These are phyloP conservation scores for Anguilla marmorata DNA, from an alignment of 2,797 vertebrate genomes.

Conservation along the genomic window DNA sequence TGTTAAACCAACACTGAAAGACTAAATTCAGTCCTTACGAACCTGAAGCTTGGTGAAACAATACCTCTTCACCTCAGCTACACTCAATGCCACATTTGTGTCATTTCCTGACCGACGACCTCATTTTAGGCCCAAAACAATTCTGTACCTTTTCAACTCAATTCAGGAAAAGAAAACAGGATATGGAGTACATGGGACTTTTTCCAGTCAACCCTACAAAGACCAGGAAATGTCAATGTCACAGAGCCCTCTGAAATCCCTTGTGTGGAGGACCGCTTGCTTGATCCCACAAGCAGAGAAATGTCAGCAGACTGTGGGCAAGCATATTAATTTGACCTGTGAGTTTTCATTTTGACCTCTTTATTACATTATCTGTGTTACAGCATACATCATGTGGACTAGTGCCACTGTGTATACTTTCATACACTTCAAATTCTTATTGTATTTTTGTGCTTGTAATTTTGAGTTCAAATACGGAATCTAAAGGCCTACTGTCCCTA, in stretches of 20 bases:
- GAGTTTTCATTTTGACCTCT: neutral
- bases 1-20: neutral
- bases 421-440: neutral
- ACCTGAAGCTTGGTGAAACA: neutral
- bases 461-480: neutral
- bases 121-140: neutral
- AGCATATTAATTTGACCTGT: neutral
- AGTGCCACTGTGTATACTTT: neutral
- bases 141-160: neutral
- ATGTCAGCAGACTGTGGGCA: neutral
- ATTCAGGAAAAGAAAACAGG: conserved; percentile 6
- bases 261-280: neutral
- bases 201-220: conserved; percentile 5
- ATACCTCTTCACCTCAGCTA: conserved; percentile 12
- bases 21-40: neutral
- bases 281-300: neutral
- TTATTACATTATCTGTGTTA: neutral
- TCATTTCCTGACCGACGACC: conserved; percentile 16
- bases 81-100: conserved; percentile 21
- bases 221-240: conserved; percentile 13
- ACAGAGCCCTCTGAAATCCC: neutral
- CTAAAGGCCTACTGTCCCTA: neutral
- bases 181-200: neutral
- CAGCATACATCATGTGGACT: neutral
- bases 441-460: neutral